Evolutionary conservation across 2,888 invertebrate genomes (phyloP).

Genomic region (Ernsta delagoae): DNA sequence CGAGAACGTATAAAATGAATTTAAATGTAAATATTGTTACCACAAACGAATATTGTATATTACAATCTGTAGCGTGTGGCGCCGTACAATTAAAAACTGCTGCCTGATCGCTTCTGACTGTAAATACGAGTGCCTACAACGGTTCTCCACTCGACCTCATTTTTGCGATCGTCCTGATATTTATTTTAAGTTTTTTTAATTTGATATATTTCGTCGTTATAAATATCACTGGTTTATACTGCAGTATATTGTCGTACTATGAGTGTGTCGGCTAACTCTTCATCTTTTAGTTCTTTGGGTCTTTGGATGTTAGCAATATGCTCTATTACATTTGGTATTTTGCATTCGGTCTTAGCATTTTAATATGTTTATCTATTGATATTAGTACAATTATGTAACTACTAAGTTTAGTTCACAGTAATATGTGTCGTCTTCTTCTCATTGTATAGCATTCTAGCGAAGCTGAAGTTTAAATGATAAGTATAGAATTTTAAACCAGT

Average conservation of each 20-base stretch:
- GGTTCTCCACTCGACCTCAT: conserved; percentile 5
- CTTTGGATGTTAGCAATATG: too few relatives aligned
- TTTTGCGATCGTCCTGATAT: conserved; percentile 5
- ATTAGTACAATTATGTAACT: too few relatives aligned
- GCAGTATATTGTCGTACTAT: not conserved
- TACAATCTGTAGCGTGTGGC: conserved; percentile 5
- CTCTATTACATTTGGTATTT: too few relatives aligned
- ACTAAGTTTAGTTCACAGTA: too few relatives aligned
- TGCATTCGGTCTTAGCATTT: too few relatives aligned
- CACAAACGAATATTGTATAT: not conserved
- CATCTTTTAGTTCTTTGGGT: too few relatives aligned
- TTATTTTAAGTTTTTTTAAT: conserved; percentile 4
- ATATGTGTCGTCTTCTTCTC: too few relatives aligned
- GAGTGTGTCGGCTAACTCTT: not conserved
- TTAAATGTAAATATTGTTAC: not conserved
- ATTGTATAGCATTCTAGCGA: too few relatives aligned
- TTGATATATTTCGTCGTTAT: not conserved
- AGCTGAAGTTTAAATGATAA: too few relatives aligned
- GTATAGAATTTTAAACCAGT: too few relatives aligned
- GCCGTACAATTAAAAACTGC: conserved; percentile 11
- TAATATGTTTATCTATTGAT: too few relatives aligned
- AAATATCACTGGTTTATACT: not conserved
- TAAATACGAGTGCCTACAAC: not conserved
- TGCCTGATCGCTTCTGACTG: conserved; percentile 12
- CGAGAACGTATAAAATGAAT: not conserved